Conservation (phyloP, 1,140 invertebrate species). For the Chrysopa pallens region DNA sequence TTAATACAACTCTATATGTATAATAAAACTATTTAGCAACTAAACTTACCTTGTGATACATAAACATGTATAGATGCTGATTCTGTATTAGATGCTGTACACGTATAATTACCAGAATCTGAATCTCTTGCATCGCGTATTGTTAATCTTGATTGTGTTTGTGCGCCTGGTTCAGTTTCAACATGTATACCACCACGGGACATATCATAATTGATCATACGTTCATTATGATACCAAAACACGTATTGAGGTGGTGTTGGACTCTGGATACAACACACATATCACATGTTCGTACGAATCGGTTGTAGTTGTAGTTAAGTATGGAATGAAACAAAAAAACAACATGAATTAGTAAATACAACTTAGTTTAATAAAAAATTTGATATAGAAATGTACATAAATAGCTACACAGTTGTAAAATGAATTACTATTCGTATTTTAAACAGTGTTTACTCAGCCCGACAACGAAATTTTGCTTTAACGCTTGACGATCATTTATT, state of each 20-base stretch:
- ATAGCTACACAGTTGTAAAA: no score
- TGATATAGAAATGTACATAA: no score
- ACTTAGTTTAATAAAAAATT: no score
- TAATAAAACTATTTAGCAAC: conserved; percentile 30
- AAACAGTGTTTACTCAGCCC: no score
- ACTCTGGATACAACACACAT: conserved; percentile 42
- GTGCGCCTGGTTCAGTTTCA: conserved; percentile 59
- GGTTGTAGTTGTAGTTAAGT: no score
- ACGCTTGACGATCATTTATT: no score
- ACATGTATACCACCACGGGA: conserved; percentile 66
- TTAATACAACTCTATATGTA: not conserved
- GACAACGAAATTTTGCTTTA: no score
- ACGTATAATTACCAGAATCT: conserved; percentile 83
- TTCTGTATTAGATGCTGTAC: conserved; percentile 75
- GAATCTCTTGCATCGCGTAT: conserved; percentile 65
- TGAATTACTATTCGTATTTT: no score
- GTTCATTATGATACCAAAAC: conserved; percentile 82
- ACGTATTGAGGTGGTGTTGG: conserved; percentile 77
- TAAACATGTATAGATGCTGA: conserved; percentile 76
- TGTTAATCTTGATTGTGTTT: conserved; percentile 64
- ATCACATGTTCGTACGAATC: no score
- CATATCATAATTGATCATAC: conserved; percentile 84
- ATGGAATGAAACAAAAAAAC: no score
- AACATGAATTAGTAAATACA: no score
- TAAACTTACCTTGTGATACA: conserved; percentile 78